Evolutionary conservation across 1,140 invertebrate genomes (phyloP).

Genomic region (Leptinotarsa texana): DNA sequence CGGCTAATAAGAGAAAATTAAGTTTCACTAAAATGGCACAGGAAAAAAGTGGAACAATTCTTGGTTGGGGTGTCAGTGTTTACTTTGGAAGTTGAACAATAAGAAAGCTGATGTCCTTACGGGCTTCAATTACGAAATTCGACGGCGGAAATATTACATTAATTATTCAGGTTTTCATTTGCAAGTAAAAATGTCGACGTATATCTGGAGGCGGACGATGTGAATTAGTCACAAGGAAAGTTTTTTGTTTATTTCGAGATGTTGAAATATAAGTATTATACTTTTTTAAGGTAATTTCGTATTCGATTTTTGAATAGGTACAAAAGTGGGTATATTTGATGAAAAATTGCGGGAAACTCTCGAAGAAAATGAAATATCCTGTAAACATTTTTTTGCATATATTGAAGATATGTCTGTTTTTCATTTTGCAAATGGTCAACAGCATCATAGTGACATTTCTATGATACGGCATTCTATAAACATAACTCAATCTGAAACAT

Average conservation of each 20-base stretch:
- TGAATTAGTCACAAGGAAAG: conserved; percentile 8
- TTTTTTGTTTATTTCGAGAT: background rate
- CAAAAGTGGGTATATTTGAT: too few species aligned
- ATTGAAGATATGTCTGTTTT: too few species aligned
- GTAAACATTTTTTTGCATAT: too few species aligned
- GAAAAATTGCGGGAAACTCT: too few species aligned
- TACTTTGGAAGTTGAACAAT: conserved; percentile 23
- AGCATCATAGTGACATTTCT: too few species aligned
- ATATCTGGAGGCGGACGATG: conserved; percentile 6
- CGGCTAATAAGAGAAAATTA: conserved; percentile 27
- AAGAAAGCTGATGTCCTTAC: conserved; percentile 19
- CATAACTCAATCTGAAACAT: too few species aligned
- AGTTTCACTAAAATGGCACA: conserved; percentile 28
- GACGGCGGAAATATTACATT: conserved; percentile 29
- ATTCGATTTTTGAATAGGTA: too few species aligned
- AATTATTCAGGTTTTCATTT: conserved; percentile 30
- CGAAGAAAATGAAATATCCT: too few species aligned
- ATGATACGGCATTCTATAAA: too few species aligned
- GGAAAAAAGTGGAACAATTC: conserved; percentile 22
- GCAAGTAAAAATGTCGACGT: conserved; percentile 30
- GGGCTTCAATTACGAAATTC: conserved; percentile 29
- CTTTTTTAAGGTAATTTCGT: too few species aligned
- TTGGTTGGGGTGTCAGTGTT: conserved; percentile 28
- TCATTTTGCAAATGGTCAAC: too few species aligned
- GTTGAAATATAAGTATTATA: too few species aligned